Percentiles rank a stretch among this genome's conserved stretches.
These are phyloP conservation scores for Cacatua alba DNA, from an alignment of 2,113 vertebrate genomes.

Conservation along the genomic window DNA sequence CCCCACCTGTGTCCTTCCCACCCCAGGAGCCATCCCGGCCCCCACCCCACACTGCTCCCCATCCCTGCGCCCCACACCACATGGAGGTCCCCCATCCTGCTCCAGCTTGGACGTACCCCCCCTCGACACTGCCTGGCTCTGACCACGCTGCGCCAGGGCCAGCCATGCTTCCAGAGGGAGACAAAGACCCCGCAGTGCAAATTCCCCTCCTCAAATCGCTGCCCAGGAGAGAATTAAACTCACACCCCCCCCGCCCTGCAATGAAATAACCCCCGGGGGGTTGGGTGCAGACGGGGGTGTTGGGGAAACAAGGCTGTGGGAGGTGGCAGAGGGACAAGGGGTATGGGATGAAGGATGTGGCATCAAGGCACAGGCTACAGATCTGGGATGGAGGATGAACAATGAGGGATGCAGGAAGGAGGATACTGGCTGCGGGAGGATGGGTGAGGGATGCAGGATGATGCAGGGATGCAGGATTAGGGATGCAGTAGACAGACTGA, in stretches of 20 bases:
- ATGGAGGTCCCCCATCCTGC: background rate
- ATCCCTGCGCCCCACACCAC: background rate
- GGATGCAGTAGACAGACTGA: background rate
- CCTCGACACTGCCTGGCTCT: background rate
- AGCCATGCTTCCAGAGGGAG: background rate
- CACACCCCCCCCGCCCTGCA: background rate
- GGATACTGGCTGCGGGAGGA: background rate
- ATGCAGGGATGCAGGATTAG: background rate
- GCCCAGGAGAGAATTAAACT: background rate
- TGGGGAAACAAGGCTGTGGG: background rate
- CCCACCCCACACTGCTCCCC: background rate
- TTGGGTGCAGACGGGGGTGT: background rate
- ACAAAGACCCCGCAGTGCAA: background rate
- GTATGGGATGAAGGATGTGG: background rate
- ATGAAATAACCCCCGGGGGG: background rate
- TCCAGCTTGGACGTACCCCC: background rate
- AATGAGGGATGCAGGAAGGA: background rate
- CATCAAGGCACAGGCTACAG: background rate
- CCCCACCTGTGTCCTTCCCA: background rate
- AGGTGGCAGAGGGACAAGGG: background rate
- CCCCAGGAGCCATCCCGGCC: background rate
- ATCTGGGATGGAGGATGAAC: background rate
- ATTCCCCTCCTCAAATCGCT: too few species aligned
- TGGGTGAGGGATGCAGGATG: background rate
- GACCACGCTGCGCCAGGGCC: background rate